Evolutionary conservation across 2,888 invertebrate species (phyloP), one percentile per base, ranked within the genome.

Genomic region (Agrotis clavis): DNA sequence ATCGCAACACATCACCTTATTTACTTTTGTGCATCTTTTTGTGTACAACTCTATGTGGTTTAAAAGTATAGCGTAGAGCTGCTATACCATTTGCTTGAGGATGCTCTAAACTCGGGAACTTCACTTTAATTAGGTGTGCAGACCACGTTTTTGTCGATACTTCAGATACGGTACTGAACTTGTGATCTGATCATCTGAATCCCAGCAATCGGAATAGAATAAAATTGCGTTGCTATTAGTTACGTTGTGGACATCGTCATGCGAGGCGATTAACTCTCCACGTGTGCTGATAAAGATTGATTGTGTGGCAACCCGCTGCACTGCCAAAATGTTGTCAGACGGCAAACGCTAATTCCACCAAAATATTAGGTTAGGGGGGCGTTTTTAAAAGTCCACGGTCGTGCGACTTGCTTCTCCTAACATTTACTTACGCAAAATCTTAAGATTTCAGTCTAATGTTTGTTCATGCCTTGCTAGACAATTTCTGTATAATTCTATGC

Each of bases 201-300:
- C 53, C 13, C 25, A 47, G 14, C 21, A 68, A 59, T 18, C 14
- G 35, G 54, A 71, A 54, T 30, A 77, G 45, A 61, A 67, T 63
- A 66, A 68, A 73, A 72, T 48, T 70, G 53, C 56, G 45, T 78
- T 64, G 71, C 73, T 64, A n/a, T n/a, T n/a, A 76, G 62, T 69
- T 64, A 59, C 57, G 67, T 41, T 73, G 79, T 77, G 67, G 82
- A 74, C 67, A 81, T 71, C 81, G 86, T 84, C 86, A 86, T 82
- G 88, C 85, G 83, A 91, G 86, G 85, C 88, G 90, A 91, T 92
- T 91, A 90, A 83, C 86, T 83, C 80, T 90, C 89, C 92, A 92
- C 93, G 92, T 93, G 92, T 88, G 83, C 83, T 86, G 93, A 91
- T 93, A 93, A 93, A 90, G 82, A 68, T 81, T 86, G 86, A 87